Evolutionary conservation across 2,797 vertebrate species (phyloP).

Genomic region (Pogoniulus pusillus): DNA sequence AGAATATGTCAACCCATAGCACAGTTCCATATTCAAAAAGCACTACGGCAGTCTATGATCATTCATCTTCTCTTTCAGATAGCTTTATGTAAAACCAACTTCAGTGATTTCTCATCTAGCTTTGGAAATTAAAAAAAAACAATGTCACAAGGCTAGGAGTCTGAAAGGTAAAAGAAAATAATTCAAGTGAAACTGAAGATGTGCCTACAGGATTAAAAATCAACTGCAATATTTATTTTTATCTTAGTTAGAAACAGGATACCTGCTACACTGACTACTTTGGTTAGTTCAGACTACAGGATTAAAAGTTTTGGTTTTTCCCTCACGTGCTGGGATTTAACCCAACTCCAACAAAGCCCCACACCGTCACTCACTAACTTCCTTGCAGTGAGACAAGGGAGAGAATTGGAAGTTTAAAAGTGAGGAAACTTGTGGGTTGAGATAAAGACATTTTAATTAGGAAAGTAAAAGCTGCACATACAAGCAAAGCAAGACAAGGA

Average conservation of each 20-base stretch:
- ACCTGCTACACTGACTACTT: neutral
- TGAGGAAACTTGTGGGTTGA: neutral
- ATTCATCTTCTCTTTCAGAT: conserved; percentile 21
- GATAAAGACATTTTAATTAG: neutral
- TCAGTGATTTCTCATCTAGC: neutral
- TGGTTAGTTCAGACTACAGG: neutral
- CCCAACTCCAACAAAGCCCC: neutral
- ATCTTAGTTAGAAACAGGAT: neutral
- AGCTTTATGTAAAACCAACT: conserved; percentile 11
- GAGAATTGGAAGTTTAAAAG: neutral
- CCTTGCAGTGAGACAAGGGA: neutral
- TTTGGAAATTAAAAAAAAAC: neutral
- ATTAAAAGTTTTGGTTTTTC: neutral
- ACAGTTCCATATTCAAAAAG: conserved; percentile 36
- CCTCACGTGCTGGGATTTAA: neutral
- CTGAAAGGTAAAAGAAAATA: neutral
- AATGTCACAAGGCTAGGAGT: neutral
- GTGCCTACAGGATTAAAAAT: neutral
- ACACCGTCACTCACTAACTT: no score
- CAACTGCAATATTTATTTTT: neutral
- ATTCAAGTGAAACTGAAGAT: neutral
- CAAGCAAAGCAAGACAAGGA: neutral
- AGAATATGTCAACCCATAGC: neutral
- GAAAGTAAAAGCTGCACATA: neutral
- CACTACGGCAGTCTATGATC: conserved; percentile 2